A percentile compares a stretch with the other conserved stretches of the same genome.
phyloP scores from a whole-genome alignment of 2,113 vertebrate genomes.

The Gallinago media region DNA sequence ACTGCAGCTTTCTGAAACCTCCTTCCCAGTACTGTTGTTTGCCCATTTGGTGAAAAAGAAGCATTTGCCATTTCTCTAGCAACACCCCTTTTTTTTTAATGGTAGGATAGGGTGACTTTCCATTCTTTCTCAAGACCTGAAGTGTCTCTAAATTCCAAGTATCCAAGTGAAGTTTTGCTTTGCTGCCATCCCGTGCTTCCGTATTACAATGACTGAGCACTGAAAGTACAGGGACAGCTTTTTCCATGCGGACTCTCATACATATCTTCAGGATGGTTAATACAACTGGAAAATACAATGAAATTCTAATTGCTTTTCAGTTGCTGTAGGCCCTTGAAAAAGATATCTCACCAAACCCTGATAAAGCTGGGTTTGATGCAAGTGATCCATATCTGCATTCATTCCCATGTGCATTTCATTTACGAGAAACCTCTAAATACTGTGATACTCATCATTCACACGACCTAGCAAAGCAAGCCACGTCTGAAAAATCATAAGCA shows the following conservation, averaged over 20 bases:
- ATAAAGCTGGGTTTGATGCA: slow-evolving; percentile 19
- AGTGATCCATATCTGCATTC: slow-evolving; percentile 32
- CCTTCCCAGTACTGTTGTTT: neutral
- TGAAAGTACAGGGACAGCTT: neutral
- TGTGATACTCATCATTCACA: slow-evolving; percentile 30
- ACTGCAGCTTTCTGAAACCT: neutral
- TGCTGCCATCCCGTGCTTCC: neutral
- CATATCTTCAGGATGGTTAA: neutral
- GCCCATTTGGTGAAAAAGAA: neutral
- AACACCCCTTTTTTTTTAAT: neutral
- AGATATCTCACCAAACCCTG: slow-evolving; percentile 1
- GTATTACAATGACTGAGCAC: fast-evolving
- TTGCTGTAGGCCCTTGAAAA: slow-evolving; percentile 30
- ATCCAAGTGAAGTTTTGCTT: neutral
- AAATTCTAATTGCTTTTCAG: slow-evolving; percentile 31
- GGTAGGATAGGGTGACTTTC: neutral
- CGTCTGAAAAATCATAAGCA: slow-evolving; percentile 36
- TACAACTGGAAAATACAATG: neutral
- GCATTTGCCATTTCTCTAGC: neutral
- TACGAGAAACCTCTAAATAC: slow-evolving; percentile 23
- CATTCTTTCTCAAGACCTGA: neutral
- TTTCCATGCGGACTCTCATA: neutral
- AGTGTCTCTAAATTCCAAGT: neutral
- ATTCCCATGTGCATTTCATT: neutral
- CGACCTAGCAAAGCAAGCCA: slow-evolving; percentile 19